Evolutionary conservation across 2,888 invertebrate species (phyloP), one percentile per base, ranked within the genome.

Genomic region (Mimumesa dahlbomi): DNA sequence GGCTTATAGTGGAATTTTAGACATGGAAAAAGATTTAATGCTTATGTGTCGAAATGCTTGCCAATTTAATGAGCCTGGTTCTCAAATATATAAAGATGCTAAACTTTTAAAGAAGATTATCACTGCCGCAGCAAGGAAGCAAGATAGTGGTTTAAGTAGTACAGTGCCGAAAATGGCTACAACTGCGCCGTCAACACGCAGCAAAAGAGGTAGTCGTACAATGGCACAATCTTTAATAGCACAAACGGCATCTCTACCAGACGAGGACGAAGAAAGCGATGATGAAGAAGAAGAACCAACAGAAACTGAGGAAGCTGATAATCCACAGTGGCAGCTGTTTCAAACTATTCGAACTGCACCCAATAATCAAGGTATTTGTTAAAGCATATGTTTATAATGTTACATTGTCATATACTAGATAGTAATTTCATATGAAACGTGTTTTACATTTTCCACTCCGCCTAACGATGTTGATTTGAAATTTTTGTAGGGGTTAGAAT

Each of bases 31-130:
- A 71, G 99, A 99, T 91, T 90, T 99, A 36, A 89, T 95, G 75
- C 91, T 96, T 54, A 96, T 99, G 95, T 96, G 96, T 48, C 94
- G 95, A 77, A 99, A 99, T 90, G 99, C 99, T 0, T 98, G 98
- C 87, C 92, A 94, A 14, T 99, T 98, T 87, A 99, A 99, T 88
- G 98, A 98, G 86, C 97, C 99, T 0, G 97, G 97, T 1, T 98
- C 98, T 11, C 95, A 95, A 87, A 98, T 99, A 81, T 98, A 98
- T 87, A 98, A 97, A 90, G 97, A 98, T 90, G 98, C 98, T 0
- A 97, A 96, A 86, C 92, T 94, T 19, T 90, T 99, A 57, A 95
- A 96, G 86, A 96, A 95, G 92, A 93, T 96, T 74, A 91, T 92
- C 52, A 86, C 87, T 6, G 81, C 86, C 6, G 87, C 89, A 7